Percentiles rank a stretch among this genome's conserved stretches.
These are phyloP conservation scores for Epiblema foenella DNA, from an alignment of 2,888 invertebrate species.

Conservation along the genomic window DNA sequence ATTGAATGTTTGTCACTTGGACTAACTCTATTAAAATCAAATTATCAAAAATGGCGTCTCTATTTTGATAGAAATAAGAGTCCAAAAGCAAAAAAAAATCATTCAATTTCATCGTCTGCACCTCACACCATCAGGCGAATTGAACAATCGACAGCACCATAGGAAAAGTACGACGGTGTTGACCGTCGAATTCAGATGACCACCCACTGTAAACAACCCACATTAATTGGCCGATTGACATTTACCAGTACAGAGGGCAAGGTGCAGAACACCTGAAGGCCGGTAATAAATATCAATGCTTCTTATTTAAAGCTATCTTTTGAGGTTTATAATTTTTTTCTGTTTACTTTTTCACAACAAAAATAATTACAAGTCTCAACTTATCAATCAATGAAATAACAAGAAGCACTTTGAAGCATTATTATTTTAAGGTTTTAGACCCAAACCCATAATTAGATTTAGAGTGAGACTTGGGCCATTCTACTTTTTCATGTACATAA, in stretches of 20 bases:
- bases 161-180: not conserved
- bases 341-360: constrained; percentile 25
- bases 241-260: not conserved
- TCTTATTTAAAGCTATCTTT: not conserved
- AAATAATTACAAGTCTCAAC: constrained; percentile 33
- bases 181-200: not conserved
- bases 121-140: not conserved
- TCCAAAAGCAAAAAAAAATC: too few species aligned
- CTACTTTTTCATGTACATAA: too few species aligned
- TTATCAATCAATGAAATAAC: not conserved
- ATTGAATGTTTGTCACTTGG: too few species aligned
- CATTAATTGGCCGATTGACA: not conserved
- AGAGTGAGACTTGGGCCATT: too few species aligned
- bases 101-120: too few species aligned
- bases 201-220: not conserved
- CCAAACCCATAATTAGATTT: not conserved
- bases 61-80: too few species aligned
- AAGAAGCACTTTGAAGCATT: not conserved
- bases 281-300: not conserved
- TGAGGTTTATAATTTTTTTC: constrained; percentile 19
- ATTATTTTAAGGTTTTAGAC: not conserved
- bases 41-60: too few species aligned
- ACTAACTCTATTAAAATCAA: too few species aligned
- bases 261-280: not conserved
- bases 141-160: not conserved